phyloP scores from a whole-genome alignment of 2,888 invertebrate genomes.

The Xanthostigma xanthostigma region DNA sequence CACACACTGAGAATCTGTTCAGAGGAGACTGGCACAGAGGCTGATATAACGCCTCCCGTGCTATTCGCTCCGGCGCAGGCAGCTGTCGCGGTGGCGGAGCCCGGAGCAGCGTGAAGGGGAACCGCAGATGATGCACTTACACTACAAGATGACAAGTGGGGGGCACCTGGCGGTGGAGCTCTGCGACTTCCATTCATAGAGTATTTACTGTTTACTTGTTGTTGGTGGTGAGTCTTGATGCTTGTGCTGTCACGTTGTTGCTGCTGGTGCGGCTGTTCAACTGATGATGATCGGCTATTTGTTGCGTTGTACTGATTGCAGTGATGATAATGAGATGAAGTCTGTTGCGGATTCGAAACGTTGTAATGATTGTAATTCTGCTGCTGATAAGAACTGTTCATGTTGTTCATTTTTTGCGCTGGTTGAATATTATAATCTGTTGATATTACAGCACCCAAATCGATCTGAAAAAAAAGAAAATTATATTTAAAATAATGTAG shows the following conservation, averaged over 20 bases:
- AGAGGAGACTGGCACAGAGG: slow-evolving; percentile 1
- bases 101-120: neutral
- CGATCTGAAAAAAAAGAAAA: slow-evolving; percentile 28
- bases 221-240: no score
- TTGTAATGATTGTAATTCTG: slow-evolving; percentile 13
- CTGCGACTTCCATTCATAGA: no score
- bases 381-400: slow-evolving; percentile 18
- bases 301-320: slow-evolving; percentile 11
- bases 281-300: no score
- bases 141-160: no score
- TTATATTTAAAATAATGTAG: neutral
- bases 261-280: slow-evolving; percentile 1
- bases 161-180: no score
- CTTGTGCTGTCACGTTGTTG: neutral
- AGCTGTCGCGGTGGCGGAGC: neutral
- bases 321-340: slow-evolving; percentile 18
- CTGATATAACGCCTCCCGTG: slow-evolving; percentile 1
- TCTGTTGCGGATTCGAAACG: neutral
- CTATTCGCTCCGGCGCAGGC: neutral
- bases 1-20: slow-evolving; percentile 4
- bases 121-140: no score
- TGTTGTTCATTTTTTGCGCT: slow-evolving; percentile 18
- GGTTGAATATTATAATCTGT: slow-evolving; percentile 30
- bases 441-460: slow-evolving; percentile 34
- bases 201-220: no score